Evolutionary conservation across 2,888 invertebrate species (phyloP).

Genomic region (Caenorhabditis afra): DNA sequence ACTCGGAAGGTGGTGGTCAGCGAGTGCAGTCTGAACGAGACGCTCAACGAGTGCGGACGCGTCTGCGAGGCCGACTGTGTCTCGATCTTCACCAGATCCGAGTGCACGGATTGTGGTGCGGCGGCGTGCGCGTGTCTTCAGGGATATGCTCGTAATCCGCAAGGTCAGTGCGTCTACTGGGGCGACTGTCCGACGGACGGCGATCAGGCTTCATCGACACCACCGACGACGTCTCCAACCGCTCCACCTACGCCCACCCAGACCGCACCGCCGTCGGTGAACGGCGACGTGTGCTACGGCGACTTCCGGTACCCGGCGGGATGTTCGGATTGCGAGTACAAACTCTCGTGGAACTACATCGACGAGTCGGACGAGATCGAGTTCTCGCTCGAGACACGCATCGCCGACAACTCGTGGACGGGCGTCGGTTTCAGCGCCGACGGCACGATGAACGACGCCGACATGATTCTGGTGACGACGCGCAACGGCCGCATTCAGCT

Average conservation of each 20-base stretch:
- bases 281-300: constrained; percentile 78
- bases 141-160: constrained; percentile 74
- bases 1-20: constrained; percentile 37
- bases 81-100: constrained; percentile 77
- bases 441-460: constrained; percentile 78
- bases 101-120: constrained; percentile 75
- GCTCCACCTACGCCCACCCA: constrained; percentile 14
- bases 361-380: constrained; percentile 79
- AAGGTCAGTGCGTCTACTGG: constrained; percentile 78
- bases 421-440: constrained; percentile 78
- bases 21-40: constrained; percentile 76
- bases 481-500: constrained; percentile 69
- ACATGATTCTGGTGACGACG: constrained; percentile 78
- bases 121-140: constrained; percentile 77
- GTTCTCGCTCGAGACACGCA: constrained; percentile 79
- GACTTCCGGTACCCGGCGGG: constrained; percentile 78
- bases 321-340: constrained; percentile 78
- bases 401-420: constrained; percentile 77
- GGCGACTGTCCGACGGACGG: constrained; percentile 76
- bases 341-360: constrained; percentile 77
- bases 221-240: constrained; percentile 9
- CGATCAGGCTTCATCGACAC: constrained; percentile 23
- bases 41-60: constrained; percentile 78
- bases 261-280: constrained; percentile 53
- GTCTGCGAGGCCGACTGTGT: constrained; percentile 79